Conservation (phyloP, 2,113 vertebrate species). For the Zingel zingel region DNA sequence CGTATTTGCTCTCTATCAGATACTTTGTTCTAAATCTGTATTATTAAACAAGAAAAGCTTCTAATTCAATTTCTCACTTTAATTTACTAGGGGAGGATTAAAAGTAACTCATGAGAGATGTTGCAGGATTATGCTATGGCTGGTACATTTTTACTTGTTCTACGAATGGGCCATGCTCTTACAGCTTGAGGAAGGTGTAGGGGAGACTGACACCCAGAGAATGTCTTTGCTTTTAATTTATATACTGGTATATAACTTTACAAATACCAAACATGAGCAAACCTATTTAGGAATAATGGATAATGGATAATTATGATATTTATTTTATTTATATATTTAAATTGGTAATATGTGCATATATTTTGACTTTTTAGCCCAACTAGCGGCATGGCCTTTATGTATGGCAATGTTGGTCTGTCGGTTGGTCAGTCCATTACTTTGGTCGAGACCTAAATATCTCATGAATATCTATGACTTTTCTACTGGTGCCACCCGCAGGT, state of each 20-base stretch:
- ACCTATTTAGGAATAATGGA: neutral
- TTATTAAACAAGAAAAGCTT: conserved; percentile 75
- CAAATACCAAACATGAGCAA: neutral
- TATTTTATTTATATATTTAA: no score
- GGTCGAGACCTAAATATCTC: neutral
- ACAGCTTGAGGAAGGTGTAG: conserved; percentile 20
- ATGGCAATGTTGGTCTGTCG: neutral
- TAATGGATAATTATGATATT: no score
- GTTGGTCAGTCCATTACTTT: neutral
- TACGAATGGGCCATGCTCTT: conserved; percentile 19
- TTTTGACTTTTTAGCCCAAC: no score
- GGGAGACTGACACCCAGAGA: neutral
- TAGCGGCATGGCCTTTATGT: neutral
- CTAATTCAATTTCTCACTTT: conserved; percentile 81
- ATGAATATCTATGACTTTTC: neutral
- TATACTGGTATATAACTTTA: neutral
- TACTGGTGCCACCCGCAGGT: no score
- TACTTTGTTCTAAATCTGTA: conserved; percentile 77
- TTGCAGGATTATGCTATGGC: conserved; percentile 70
- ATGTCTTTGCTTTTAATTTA: neutral
- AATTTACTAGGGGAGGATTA: conserved; percentile 75
- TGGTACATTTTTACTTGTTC: conserved; percentile 46
- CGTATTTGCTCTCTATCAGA: conserved; percentile 74
- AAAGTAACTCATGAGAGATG: conserved; percentile 72
- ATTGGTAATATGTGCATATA: no score